Evolutionary conservation across 2,797 vertebrate species (phyloP).

Genomic region (Acropternis orthonyx): DNA sequence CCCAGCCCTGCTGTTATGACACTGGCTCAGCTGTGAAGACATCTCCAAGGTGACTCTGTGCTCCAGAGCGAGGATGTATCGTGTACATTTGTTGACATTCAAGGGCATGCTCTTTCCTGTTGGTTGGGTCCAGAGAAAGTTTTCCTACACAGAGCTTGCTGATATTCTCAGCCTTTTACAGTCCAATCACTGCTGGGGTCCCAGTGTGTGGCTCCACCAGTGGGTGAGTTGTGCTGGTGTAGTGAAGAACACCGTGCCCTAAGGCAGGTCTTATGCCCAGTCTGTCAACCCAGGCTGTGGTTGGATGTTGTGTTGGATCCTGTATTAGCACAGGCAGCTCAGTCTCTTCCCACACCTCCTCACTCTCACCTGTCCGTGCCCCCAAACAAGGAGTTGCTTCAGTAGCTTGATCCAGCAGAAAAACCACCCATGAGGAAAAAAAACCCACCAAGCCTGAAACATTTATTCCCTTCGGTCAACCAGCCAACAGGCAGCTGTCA

Average conservation of each 20-base stretch:
- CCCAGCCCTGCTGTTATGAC: background rate
- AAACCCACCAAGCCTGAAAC: background rate
- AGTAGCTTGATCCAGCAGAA: background rate
- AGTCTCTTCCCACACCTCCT: background rate
- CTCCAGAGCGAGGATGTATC: background rate
- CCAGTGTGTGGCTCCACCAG: rapidly evolving
- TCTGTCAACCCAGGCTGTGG: background rate
- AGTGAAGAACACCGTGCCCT: background rate
- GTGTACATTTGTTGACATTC: background rate
- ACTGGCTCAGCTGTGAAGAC: background rate
- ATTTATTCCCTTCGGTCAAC: background rate
- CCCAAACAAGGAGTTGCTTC: background rate
- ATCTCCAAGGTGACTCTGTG: constrained; percentile 30
- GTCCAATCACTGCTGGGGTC: background rate
- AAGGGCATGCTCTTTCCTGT: background rate
- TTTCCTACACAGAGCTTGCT: background rate
- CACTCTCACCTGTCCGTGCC: background rate
- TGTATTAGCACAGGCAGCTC: background rate
- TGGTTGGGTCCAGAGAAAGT: background rate
- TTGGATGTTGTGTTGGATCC: background rate
- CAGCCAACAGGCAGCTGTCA: background rate
- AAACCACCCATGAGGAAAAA: background rate
- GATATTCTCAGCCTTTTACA: background rate
- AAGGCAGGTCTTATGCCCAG: rapidly evolving
- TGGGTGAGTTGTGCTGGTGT: background rate